Evolutionary conservation across 2,888 invertebrate genomes (phyloP), one percentile per base, ranked within the genome.

Genomic region (Drepanosiphum platanoidis): DNA sequence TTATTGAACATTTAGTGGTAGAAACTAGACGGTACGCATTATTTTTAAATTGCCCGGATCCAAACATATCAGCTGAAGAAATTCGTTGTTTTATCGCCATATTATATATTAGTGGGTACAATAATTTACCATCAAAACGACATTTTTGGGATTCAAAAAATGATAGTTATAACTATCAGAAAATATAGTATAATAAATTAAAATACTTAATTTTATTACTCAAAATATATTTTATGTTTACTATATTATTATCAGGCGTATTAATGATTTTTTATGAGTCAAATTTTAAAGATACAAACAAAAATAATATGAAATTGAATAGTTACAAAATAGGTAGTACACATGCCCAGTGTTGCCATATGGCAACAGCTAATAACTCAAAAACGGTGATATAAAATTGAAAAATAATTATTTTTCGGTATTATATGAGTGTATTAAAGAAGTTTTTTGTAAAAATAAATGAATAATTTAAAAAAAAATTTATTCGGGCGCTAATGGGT

Each of bases 21-120:
- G 80, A 80, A 52, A 70, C 68, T 52, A 80, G 13, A 70, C 30
- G 30, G n/a, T 80, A 80, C 52, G 70, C 52, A 34, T 34, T 70
- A 68, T 70, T 70, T 70, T 52, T 70, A 52, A 80, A 80, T 15
- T 80, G 18, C 13, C 70, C 80, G 2, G 66, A 70, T 68, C 70
- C 80, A 22, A 68, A 68, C 9, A 68, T 80, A n/a, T 11, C 68
- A 68, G 34, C 32, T 42, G 32, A 68, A 68, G 80, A 80, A 70
- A 80, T 80, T 46, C 52, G 27, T 42, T 66, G 42, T 80, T 80
- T 80, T 70, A 68, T 80, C 30, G 79, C 39, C 32, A 79, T 79
- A 42, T 42, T 80, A 70, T 52, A 52, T 68, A 22, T 68, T 34
- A 46, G 42, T 68, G 64, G 36, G 18, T 80, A 79, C 61, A 79